Evolutionary conservation across 2,888 invertebrate genomes (phyloP).

Genomic region (Drosophila pseudotakahashii): DNA sequence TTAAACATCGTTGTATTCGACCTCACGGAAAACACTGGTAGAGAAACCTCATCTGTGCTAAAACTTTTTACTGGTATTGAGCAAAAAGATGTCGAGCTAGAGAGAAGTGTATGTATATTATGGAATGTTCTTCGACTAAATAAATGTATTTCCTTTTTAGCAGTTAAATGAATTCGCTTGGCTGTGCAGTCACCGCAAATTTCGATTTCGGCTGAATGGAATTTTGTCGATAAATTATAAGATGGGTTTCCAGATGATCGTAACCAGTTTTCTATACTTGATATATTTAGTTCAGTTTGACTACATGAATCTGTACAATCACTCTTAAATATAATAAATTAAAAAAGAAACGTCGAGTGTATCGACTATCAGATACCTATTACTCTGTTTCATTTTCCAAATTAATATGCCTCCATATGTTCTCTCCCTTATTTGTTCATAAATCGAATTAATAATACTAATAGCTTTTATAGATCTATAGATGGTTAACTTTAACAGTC

Average conservation of each 20-base stretch:
- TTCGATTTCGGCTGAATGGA: slow-evolving; percentile 2
- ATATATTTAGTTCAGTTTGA: slow-evolving; percentile 7
- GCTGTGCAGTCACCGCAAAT: slow-evolving; percentile 8
- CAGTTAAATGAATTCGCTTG: slow-evolving; percentile 2
- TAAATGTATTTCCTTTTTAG: background rate
- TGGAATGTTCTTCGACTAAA: background rate
- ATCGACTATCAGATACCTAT: too few relatives aligned
- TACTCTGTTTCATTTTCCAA: too few relatives aligned
- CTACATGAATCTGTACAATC: background rate
- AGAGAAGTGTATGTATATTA: slow-evolving; percentile 25
- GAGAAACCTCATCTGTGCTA: slow-evolving; percentile 30
- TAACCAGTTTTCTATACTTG: slow-evolving; percentile 2
- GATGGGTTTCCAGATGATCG: slow-evolving; percentile 3
- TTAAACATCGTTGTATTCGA: slow-evolving; percentile 47
- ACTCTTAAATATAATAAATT: background rate
- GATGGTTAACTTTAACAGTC: background rate
- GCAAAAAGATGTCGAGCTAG: background rate
- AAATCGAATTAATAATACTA: background rate
- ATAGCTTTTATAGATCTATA: background rate
- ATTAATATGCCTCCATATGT: too few relatives aligned
- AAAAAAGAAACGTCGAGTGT: too few relatives aligned
- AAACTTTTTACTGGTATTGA: slow-evolving; percentile 38
- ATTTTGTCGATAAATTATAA: slow-evolving; percentile 7
- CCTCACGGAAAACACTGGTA: slow-evolving; percentile 23
- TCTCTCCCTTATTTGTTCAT: too few relatives aligned